phyloP scores from a whole-genome alignment of 2,797 vertebrate genomes.

The Chelmon rostratus region DNA sequence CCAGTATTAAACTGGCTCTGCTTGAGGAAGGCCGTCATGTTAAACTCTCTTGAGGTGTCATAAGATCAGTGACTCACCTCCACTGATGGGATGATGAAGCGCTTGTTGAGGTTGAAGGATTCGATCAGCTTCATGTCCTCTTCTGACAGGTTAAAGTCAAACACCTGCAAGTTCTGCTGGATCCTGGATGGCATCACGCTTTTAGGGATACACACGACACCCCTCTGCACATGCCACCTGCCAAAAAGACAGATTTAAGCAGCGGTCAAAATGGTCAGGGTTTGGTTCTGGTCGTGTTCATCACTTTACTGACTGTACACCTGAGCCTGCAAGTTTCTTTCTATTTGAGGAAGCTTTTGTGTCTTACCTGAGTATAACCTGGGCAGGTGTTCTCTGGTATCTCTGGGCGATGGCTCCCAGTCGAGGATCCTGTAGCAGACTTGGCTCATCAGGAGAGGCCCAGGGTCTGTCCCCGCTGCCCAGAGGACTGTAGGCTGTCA shows the following conservation, averaged over 20 bases:
- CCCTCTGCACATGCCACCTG: slow-evolving; percentile 86
- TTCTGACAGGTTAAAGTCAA: slow-evolving; percentile 81
- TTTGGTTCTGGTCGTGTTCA: neutral
- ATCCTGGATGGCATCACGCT: slow-evolving; percentile 85
- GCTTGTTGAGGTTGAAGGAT: slow-evolving; percentile 75
- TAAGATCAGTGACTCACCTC: slow-evolving; percentile 64
- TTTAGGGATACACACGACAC: slow-evolving; percentile 83
- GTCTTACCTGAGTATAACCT: slow-evolving; percentile 81
- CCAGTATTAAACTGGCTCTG: neutral
- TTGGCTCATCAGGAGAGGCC: slow-evolving; percentile 78
- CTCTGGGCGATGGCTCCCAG: slow-evolving; percentile 66
- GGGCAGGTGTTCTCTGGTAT: slow-evolving; percentile 81
- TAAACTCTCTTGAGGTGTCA: neutral
- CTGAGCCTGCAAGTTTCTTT: neutral
- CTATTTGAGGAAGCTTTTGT: neutral
- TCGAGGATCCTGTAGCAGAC: slow-evolving; percentile 79
- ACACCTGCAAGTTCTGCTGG: slow-evolving; percentile 84
- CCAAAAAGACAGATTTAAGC: neutral
- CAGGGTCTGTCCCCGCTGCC: slow-evolving; percentile 86
- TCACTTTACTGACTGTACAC: neutral
- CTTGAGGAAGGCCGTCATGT: neutral
- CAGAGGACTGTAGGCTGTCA: slow-evolving; percentile 87
- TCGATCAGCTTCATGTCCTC: slow-evolving; percentile 79
- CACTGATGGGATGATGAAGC: slow-evolving; percentile 79
- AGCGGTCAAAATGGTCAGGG: neutral